A percentile compares a stretch with the other conserved stretches of the same genome.
phyloP scores from a whole-genome alignment of 2,113 vertebrate genomes.

The Falco punctatus region DNA sequence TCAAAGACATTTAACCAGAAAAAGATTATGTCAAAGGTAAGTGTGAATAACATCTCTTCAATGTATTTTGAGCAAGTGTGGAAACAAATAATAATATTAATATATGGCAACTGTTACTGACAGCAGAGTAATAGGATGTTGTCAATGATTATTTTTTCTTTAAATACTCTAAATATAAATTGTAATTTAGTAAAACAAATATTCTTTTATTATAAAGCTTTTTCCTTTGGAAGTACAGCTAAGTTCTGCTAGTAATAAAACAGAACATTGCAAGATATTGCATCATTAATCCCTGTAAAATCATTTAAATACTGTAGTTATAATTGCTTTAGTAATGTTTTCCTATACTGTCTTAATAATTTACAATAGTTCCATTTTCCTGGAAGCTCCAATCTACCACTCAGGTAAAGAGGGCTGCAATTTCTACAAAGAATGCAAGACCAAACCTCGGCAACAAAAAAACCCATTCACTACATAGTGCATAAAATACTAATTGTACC shows the following conservation, averaged over 20 bases:
- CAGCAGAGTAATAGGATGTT: not conserved
- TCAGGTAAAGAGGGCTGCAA: not conserved
- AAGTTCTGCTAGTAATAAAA: constrained; percentile 58
- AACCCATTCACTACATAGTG: not conserved
- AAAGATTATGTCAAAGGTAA: not conserved
- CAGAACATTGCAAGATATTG: constrained; percentile 43
- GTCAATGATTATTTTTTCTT: not conserved
- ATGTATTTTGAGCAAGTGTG: not conserved
- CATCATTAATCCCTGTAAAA: constrained; percentile 14
- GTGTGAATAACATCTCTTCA: not conserved
- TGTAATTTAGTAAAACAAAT: constrained; percentile 52
- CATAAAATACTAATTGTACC: not conserved
- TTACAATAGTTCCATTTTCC: not conserved
- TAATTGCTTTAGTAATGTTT: constrained; percentile 50
- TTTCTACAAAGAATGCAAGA: not conserved
- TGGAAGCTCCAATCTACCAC: not conserved
- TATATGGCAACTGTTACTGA: not conserved
- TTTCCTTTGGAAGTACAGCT: constrained; percentile 44
- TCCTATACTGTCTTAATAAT: constrained; percentile 31
- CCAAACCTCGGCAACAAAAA: not conserved
- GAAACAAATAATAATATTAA: not conserved
- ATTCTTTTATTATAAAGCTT: constrained; percentile 30
- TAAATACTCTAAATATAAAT: constrained; percentile 40
- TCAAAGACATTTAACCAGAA: not conserved
- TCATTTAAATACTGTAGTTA: constrained; percentile 48